Base-by-base conservation (phyloP, 2,113 vertebrate genomes). In the Sinocyclocheilus rhinocerous region DNA sequence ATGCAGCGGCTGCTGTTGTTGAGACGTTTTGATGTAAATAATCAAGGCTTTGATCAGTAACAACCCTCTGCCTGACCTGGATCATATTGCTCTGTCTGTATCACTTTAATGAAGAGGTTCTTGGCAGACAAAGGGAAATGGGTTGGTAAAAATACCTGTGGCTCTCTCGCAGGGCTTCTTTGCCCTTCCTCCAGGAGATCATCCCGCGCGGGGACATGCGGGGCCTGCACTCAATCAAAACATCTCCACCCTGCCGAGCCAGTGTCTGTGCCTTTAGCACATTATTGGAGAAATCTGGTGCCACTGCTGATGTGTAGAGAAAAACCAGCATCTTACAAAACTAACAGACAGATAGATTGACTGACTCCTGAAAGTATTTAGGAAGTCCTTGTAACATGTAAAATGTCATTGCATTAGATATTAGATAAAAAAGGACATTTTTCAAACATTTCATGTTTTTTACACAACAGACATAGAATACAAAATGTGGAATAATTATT, bases 121-220 rank as follows among this genome's bases (percentile, higher is more conserved):
- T 69, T 29, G 65, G 36, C 65, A 84, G 55, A 76, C 67, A 42
- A 33, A 57, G 63, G 22, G 15, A 67, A 63, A 67, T 67, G 15
- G n/a, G 36, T 11, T 48, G 75, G 73, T 52, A 22, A 81, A 76
- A 78, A 55, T 59, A 84, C 94, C 95, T 95, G 94, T 94, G 93
- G 90, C 89, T 95, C 87, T 95, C 95, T 89, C 95, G 89, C 88
- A 95, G 93, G 33, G 97, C 88, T 3, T 94, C 96, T 92, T 97
- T 97, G 94, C 94, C 96, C 94, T 94, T 99, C 90, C 95, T 97
- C 98, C 98, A 99, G 12, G 96, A 95, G 88, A 98, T 97, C 69
- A 95, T 90, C 81, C 97, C 97, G 69, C 95, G 97, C 29, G 98
- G 98, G 92, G 98, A 98, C 82, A 96, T 97, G 90, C 95, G 93